phyloP scores from a whole-genome alignment of 2,797 vertebrate genomes.

The Etheostoma perlongum region DNA sequence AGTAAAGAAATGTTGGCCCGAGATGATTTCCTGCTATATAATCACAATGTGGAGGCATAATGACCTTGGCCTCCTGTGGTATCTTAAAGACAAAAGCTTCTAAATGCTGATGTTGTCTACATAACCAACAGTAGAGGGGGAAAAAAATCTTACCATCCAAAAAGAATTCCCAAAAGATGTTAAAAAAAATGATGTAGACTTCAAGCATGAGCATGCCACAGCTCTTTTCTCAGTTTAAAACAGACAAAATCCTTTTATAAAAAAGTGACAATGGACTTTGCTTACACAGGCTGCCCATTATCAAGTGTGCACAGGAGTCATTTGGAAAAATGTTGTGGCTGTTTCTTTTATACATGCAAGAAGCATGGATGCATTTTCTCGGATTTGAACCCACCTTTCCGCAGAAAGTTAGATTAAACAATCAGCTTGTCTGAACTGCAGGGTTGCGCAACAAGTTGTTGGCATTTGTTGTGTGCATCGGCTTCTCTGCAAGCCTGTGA shows the following conservation, averaged over 20 bases:
- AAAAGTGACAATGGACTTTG: neutral
- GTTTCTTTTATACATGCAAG: neutral
- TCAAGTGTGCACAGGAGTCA: neutral
- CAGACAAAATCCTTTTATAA: conserved; percentile 2
- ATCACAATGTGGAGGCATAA: neutral
- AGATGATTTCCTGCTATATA: neutral
- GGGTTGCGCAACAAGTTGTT: neutral
- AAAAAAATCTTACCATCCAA: neutral
- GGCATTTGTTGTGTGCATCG: neutral
- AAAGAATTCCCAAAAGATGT: neutral
- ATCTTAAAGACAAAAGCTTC: neutral
- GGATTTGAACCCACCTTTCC: neutral
- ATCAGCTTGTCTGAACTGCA: neutral
- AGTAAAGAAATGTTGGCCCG: neutral
- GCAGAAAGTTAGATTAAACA: neutral
- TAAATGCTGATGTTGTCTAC: neutral
- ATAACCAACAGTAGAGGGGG: neutral
- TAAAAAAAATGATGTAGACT: neutral
- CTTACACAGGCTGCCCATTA: conserved; percentile 1
- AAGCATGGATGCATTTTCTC: neutral
- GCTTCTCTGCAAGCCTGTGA: neutral
- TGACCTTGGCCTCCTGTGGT: neutral
- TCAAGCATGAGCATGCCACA: neutral
- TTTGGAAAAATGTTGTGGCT: neutral
- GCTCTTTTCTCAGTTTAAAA: conserved; percentile 2